Base-by-base conservation (phyloP, 1,140 invertebrate species). In the Vanessa tameamea region DNA sequence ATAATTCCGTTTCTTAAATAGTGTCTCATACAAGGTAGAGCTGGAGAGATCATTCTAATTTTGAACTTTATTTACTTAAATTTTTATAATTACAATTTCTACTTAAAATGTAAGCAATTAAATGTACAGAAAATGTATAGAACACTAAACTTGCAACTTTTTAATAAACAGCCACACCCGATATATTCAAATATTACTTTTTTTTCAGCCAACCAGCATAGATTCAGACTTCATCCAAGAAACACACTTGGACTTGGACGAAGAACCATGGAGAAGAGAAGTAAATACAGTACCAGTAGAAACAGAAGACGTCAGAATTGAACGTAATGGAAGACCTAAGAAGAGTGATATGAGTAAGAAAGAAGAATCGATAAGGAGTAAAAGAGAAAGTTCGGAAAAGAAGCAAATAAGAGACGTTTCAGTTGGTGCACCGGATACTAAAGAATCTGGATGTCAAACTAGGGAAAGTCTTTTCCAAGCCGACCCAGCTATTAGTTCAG, bases 361-460 rank as follows among this genome's bases (percentile, higher is more conserved):
- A 73, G 90, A 92, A 82, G 87, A 91, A 51, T 88, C 85, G 3
- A 81, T 91, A 51, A 83, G 85, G 65, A 88, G 83, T 64, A 83
- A 82, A 23, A 86, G 78, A 65, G 87, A 88, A 15, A 84, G 79
- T 50, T 83, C 85, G 64, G 84, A 89, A 53, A 87, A 83, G 73
- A 91, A 85, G 64, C 83, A 90, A 63, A 91, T 88, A 63, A 84
- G 88, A 80, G 89, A 91, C 73, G 91, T 82, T 1, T 89, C 89
- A 0, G 91, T 91, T 9, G 89, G 85, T 6, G 87, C 89, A 11
- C 94, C 95, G 15, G 96, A 97, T 81, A 97, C 96, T 89, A 94
- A 95, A 72, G 96, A 97, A 82, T 96, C 94, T 67, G 96, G 95
- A 4, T 97, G 96, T 83, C 96, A 97, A 84, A 97, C 96, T 0